phyloP scores from a whole-genome alignment of 2,113 vertebrate genomes.

The Balaeniceps rex region DNA sequence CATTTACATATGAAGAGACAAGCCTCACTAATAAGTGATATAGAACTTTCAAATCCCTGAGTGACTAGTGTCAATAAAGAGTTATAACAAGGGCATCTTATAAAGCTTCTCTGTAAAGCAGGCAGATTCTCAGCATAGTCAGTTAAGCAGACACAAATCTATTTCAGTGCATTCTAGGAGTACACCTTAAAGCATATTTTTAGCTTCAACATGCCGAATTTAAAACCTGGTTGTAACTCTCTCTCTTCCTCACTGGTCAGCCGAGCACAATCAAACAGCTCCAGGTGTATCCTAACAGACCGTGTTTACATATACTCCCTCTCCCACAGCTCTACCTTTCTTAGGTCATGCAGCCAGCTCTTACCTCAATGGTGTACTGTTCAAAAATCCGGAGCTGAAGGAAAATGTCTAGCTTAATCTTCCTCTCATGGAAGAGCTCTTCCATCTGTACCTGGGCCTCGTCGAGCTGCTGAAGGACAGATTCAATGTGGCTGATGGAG shows the following conservation, averaged over 20 bases:
- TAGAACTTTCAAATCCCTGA: neutral
- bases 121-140: neutral
- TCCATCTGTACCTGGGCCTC: conserved; percentile 99
- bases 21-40: neutral
- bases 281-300: neutral
- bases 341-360: neutral
- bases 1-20: neutral
- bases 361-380: conserved; percentile 97
- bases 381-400: conserved; percentile 96
- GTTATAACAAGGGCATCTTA: neutral
- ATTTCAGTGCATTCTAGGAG: neutral
- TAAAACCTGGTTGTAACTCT: neutral
- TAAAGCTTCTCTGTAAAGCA: neutral
- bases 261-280: neutral
- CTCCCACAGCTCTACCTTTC: neutral
- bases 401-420: conserved; percentile 97
- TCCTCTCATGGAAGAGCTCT: conserved; percentile 95
- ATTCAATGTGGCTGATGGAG: conserved; percentile 96
- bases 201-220: neutral
- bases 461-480: conserved; percentile 95
- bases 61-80: neutral
- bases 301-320: neutral
- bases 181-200: neutral
- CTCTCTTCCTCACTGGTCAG: neutral
- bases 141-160: neutral